phyloP scores from a whole-genome alignment of 2,797 vertebrate species.

The Sus cebifrons region DNA sequence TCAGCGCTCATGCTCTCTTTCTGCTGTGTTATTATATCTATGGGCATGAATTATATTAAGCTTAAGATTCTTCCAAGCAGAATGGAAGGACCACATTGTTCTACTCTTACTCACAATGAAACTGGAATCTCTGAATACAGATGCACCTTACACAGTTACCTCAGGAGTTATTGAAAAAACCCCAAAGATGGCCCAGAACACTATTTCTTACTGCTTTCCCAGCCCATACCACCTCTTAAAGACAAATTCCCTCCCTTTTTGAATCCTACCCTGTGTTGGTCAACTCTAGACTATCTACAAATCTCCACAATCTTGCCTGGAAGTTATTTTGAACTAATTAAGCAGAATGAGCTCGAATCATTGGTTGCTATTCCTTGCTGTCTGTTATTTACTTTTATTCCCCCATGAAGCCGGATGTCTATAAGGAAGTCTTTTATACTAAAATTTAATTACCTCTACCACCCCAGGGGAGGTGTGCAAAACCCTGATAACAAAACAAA shows the following conservation, averaged over 20 bases:
- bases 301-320: constrained; percentile 80
- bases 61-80: not conserved
- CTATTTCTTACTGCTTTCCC: constrained; percentile 56
- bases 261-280: constrained; percentile 63
- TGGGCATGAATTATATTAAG: not conserved
- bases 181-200: constrained; percentile 14
- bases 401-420: constrained; percentile 78
- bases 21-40: not conserved
- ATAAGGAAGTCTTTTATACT: constrained; percentile 82
- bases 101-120: not conserved
- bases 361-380: constrained; percentile 79
- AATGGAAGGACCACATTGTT: not conserved
- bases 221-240: constrained; percentile 15
- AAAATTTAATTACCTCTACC: constrained; percentile 86
- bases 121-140: not conserved
- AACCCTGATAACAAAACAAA: constrained; percentile 86
- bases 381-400: constrained; percentile 86
- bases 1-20: not conserved
- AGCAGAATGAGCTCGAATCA: constrained; percentile 76
- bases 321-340: constrained; percentile 85
- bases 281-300: constrained; percentile 68
- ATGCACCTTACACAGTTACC: not conserved
- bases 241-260: constrained; percentile 48
- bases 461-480: constrained; percentile 82
- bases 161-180: constrained; percentile 13